Base-by-base conservation (phyloP, 2,888 invertebrate species). In the Amiota mariae region DNA sequence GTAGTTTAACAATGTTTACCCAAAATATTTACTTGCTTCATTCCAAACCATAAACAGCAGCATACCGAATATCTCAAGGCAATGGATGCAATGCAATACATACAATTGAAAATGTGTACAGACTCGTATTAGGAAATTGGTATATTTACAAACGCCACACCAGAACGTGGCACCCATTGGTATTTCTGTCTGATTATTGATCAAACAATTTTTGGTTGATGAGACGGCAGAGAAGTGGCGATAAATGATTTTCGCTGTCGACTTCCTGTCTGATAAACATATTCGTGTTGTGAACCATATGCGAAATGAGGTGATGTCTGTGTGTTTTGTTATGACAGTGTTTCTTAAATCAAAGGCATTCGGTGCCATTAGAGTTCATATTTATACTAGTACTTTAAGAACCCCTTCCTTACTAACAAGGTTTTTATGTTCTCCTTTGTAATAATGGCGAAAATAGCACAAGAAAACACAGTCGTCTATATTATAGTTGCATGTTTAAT, bases 141-240 rank as follows among this genome's bases (percentile, higher is more conserved):
- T 4, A n/a, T 51, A n/a, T 51, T 4, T 12, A n/a, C 11, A 13
- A n/a, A 18, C 15, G 15, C 18, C 15, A 57, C n/a, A 57, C 20
- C 48, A 68, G 51, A 57, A 66, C 75, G 68, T 77, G 75, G 77
- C 75, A 77, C 77, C 73, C 77, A 77, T 77, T 77, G 75, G 78
- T 75, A 77, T 81, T 79, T 79, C 67, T 48, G 72, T 46, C 51
- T 68, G 75, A 77, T 74, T 88, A 88, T 88, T 79, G 88, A 88
- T 87, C 88, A 88, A 88, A 88, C 88, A 85, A 77, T 77, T 68
- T 2, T 66, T 11, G 59, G 18, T 18, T 15, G 48, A 18, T 74
- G 79, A 64, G 59, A 20, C 20, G 54, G 54, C 24, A 36, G 24
- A 13, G 36, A 61, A 74, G 73, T 73, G 71, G 72, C 75, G 13